Conservation (phyloP, 2,888 invertebrate genomes). For the Aricia artaxerxes region DNA sequence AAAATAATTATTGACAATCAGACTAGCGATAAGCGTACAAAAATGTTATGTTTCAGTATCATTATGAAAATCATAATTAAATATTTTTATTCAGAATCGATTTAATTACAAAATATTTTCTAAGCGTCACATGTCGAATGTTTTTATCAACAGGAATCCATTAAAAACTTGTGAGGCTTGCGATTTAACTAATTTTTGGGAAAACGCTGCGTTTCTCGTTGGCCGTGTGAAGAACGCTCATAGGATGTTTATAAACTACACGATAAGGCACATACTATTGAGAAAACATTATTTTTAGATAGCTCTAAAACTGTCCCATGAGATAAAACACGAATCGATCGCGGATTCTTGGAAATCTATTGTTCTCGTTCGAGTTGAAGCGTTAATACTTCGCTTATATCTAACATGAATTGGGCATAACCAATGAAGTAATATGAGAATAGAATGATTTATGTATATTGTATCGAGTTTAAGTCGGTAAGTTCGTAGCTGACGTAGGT, state of each 20-base stretch:
- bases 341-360: no score
- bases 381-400: slow-evolving; percentile 31
- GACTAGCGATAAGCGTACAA: no score
- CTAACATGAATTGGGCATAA: background rate
- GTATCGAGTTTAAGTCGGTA: background rate
- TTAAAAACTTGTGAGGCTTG: background rate
- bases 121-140: no score
- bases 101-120: no score
- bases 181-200: background rate
- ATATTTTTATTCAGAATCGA: no score
- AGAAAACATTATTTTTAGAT: slow-evolving; percentile 27
- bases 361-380: no score
- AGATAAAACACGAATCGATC: slow-evolving; percentile 5
- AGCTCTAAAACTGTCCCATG: slow-evolving; percentile 20
- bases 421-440: background rate
- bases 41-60: no score
- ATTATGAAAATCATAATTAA: no score
- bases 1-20: no score
- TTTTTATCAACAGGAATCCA: background rate
- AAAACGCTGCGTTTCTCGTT: background rate
- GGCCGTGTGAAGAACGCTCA: background rate
- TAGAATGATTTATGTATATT: background rate
- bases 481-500: no score
- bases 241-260: slow-evolving; percentile 15
- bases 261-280: slow-evolving; percentile 31